Evolutionary conservation across 2,888 invertebrate species (phyloP), one percentile per base, ranked within the genome.

Genomic region (Nezara viridula): DNA sequence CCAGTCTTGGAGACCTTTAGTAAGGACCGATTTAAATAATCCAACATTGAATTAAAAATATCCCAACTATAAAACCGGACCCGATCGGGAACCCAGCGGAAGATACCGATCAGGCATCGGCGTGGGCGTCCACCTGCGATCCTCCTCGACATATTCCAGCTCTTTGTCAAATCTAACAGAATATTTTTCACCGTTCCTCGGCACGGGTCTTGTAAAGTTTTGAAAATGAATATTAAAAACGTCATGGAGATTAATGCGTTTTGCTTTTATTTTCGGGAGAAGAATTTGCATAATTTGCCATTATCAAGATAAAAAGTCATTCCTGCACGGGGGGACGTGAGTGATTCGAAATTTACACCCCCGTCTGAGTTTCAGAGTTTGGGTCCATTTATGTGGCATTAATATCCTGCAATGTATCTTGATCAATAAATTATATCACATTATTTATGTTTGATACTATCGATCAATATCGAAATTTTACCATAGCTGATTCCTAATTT

Each of bases 31-130:
- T 81, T 81, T 81, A 81, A 81, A 81, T 81, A 81, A 81, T 81
- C 81, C 44, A 81, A 40, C 81, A 81, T 81, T 81, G 81, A 81
- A 81, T 81, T 81, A 44, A 81, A 81, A 44, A 81, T 44, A 24
- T 81, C 19, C n/a, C 24, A 81, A 81, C 81, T 81, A 81, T 81
- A 81, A 81, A 81, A 81, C 81, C 81, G 40, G 81, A 81, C 81
- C 16, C 24, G 66, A 73, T 73, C 6, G 19, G 21, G 19, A 19
- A 0, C 44, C 44, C 44, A 0, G 81, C 14, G n/a, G 81, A 81
- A 44, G 81, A 81, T 81, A 81, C 81, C 10, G 81, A 81, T 81
- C 81, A 81, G 81, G 12, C 24, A 44, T 81, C 16, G 10, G 81
- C 81, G 81, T 81, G 81, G 81, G 81, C 44, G 81, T 81, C 81